Percentiles rank a stretch among this genome's conserved stretches.
phyloP scores from a whole-genome alignment of 2,113 vertebrate species.

The Tragelaphus scriptus region DNA sequence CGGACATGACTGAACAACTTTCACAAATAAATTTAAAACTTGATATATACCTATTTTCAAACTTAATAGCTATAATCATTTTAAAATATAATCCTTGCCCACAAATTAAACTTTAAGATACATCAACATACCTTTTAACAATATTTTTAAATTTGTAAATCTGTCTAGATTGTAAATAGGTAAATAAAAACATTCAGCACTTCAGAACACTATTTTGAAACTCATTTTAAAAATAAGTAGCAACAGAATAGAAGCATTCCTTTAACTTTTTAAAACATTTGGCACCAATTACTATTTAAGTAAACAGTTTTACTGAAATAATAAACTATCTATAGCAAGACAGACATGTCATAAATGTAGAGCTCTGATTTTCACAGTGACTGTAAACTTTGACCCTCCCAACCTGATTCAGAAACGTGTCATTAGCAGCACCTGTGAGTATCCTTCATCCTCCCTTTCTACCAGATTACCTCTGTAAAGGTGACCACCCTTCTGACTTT shows the following conservation, averaged over 20 bases:
- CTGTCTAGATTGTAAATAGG: neutral
- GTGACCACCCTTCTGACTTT: neutral
- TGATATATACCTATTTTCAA: neutral
- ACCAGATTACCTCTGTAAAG: neutral
- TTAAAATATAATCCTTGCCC: constrained; percentile 4
- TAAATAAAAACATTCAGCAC: constrained; percentile 2
- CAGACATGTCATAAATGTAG: neutral
- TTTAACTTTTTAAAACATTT: neutral
- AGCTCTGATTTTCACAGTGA: neutral
- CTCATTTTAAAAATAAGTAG: neutral
- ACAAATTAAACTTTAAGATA: constrained; percentile 26
- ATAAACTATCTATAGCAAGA: neutral
- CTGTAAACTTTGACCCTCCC: neutral
- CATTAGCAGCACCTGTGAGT: neutral
- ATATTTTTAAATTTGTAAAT: neutral
- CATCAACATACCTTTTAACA: neutral
- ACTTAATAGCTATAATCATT: neutral
- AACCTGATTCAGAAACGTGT: neutral
- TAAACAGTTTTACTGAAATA: neutral
- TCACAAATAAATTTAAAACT: neutral
- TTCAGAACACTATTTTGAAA: neutral
- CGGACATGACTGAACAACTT: neutral
- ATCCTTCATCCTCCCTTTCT: neutral
- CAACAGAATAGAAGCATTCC: neutral
- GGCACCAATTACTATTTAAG: neutral